Base-by-base conservation (phyloP, 2,888 invertebrate genomes). In the Uloborus plumipes region DNA sequence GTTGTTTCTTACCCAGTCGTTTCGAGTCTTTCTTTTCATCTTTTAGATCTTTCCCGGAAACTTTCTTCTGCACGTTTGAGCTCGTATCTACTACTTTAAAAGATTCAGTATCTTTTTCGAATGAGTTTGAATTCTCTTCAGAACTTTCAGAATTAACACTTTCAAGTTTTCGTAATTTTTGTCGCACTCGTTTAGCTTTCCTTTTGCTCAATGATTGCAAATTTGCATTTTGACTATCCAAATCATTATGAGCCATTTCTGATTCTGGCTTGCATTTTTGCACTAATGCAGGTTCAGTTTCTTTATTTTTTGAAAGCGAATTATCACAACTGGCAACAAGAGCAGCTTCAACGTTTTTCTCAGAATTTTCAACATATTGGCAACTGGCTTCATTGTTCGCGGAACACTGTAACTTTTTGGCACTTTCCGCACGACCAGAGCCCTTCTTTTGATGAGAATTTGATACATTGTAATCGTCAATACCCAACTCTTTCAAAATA, bases 401-500 rank as follows among this genome's bases (percentile, higher is more conserved):
- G 11, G 39, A 39, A 39, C 9, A 39, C 39, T 39, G 39, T 9
- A 39, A 39, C 9, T 11, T 11, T 39, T 39, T 39, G 39, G 39
- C 39, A 39, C 39, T 39, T 39, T 39, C 9, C 9, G 39, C 39
- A 39, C 39, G 39, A 39, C 39, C 84, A 65, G 50, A 39, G 1
- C 51, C 67, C 13, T 39, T 26, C 39, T 74, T 31, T 18, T 15
- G 20, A 31, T 75, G 75, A 18, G 18, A n/a, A 55, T 62, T 18
- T 31, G 62, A 14, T 31, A 39, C 47, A n/a, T 62, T 92, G 1
- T 91, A 90, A 20, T 93, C 91, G 89, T 93, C 91, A 89, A 94
- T 94, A 90, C 95, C 95, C 90, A 94, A 91, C 89, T 95, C 95
- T 14, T 95, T 95, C 85, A 95, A 89, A 82, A 94, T 93, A 89